These are phyloP conservation scores for Brachyhypopomus occidentalis DNA, from an alignment of 2,113 vertebrate genomes.

Conservation along the genomic window DNA sequence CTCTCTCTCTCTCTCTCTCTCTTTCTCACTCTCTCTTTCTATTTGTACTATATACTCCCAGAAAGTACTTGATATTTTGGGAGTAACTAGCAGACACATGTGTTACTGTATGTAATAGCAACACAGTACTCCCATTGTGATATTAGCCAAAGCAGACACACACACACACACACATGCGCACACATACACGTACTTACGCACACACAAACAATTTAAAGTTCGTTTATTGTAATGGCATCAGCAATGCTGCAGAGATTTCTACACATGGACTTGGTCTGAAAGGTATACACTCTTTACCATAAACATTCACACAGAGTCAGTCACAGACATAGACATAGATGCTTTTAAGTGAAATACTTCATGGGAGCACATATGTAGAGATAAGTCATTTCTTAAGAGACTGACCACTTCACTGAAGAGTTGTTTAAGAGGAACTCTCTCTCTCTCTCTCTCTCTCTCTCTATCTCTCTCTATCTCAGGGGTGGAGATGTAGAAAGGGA, in stretches of 20 bases:
- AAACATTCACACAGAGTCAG: not conserved
- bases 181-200: not conserved
- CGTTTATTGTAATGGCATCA: constrained; percentile 34
- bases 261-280: not conserved
- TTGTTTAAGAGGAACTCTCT: constrained; percentile 39
- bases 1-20: constrained; percentile 15
- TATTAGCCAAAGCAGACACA: constrained; percentile 15
- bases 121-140: constrained; percentile 56
- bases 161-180: constrained; percentile 26
- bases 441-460: constrained; percentile 16
- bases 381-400: constrained; percentile 48
- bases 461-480: constrained; percentile 11
- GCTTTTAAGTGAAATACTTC: constrained; percentile 33
- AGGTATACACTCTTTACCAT: too few species aligned
- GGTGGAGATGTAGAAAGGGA: constrained; percentile 52
- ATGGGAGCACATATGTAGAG: constrained; percentile 16
- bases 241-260: constrained; percentile 44
- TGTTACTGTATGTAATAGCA: constrained; percentile 55
- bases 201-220: constrained; percentile 33
- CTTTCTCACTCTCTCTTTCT: not conserved
- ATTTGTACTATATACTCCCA: constrained; percentile 8
- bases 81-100: constrained; percentile 52
- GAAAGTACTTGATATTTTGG: constrained; percentile 25
- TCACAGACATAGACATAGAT: not conserved
- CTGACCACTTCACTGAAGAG: constrained; percentile 47